Base-by-base conservation (phyloP, 2,888 invertebrate species). In the Chloromyia formosa region DNA sequence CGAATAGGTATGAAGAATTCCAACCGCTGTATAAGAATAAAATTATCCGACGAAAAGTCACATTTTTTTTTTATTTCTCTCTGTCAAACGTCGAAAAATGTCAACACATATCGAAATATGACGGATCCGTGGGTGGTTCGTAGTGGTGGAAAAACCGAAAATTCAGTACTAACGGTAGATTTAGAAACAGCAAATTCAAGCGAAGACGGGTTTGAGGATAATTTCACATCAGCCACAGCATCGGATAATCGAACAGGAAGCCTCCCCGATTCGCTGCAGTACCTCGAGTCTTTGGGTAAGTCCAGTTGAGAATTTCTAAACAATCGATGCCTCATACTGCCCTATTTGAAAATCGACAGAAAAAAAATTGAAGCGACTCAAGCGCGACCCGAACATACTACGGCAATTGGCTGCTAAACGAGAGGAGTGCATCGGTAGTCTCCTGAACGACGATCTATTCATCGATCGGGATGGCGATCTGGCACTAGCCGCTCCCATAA, bases 221-320 rank as follows among this genome's bases (percentile, higher is more conserved):
- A 90, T 82, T 90, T 90, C 80, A 83, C 85, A 78, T 86, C 88
- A 40, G 79, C 82, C 75, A 12, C 12, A 5, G 12, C 5, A 7
- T 49, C 80, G 40, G 81, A 83, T 75, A 80, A 78, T 68, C 83
- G 84, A 73, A 23, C 45, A 22, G 42, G 81, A 73, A 80, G 79
- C 27, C 80, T 83, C 69, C 80, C 79, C 0, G 85, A 85, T 76
- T 85, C 85, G 1, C 79, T 81, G 40, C 81, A 80, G 61, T 85
- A 85, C 75, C 84, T 93, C 73, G 89, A 90, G 76, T 84, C 89
- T 78, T 87, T 93, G 80, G 92, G 93, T 93, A 86, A 83, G 82
- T 40, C 16, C 60, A 61, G 3, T 49, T 10, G 1, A 42, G 12
- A 49, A n/a, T 49, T 3, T 61, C 12, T 27, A 4, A 35, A 40